These are phyloP conservation scores for Tamias sibiricus DNA, from an alignment of 2,113 vertebrate genomes.

Conservation along the genomic window DNA sequence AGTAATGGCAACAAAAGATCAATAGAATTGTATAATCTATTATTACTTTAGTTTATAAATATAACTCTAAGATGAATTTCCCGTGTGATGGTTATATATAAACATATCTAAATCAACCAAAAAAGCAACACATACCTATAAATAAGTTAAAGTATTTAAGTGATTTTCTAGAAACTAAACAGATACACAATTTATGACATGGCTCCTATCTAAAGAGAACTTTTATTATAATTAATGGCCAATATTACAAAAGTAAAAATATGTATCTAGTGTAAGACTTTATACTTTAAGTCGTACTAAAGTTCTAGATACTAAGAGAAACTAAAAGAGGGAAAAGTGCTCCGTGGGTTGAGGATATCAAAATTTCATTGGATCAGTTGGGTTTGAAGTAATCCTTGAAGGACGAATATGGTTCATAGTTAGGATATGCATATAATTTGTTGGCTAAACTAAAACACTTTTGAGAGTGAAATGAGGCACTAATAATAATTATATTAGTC, in stretches of 20 bases:
- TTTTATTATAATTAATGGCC: background rate
- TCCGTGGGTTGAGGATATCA: background rate
- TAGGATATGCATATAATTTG: background rate
- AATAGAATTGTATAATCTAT: background rate
- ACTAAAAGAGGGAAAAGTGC: background rate
- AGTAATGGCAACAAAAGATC: background rate
- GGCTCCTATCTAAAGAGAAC: background rate
- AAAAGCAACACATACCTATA: background rate
- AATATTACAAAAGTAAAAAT: conserved; percentile 13
- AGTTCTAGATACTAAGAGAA: background rate
- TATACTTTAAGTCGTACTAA: background rate
- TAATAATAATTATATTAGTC: background rate
- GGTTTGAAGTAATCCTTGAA: background rate
- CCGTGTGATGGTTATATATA: background rate
- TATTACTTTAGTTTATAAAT: conserved; percentile 53
- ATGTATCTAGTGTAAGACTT: background rate
- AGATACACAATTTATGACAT: background rate
- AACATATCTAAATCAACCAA: background rate
- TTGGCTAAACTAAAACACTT: background rate
- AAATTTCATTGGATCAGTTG: background rate
- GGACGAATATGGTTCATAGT: background rate
- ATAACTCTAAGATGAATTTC: background rate
- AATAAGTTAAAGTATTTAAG: background rate
- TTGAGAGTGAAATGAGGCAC: background rate
- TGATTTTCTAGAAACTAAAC: background rate